Evolutionary conservation across 2,113 vertebrate species (phyloP).

Genomic region (Cyrtonyx montezumae): DNA sequence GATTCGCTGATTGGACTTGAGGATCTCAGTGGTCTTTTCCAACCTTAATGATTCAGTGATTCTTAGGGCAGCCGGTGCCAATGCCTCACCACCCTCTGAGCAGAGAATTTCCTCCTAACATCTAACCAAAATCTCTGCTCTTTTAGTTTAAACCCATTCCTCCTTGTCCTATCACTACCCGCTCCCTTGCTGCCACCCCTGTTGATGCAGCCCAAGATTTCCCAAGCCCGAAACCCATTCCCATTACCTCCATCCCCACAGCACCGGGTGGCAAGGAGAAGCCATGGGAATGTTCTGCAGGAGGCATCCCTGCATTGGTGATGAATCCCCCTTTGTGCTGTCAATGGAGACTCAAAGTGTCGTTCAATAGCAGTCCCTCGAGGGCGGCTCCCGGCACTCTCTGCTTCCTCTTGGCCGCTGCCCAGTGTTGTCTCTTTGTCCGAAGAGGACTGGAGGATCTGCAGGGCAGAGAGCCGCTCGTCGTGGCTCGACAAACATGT

Average conservation of each 20-base stretch:
- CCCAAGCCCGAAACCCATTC: background rate
- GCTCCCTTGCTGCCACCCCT: background rate
- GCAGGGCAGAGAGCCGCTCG: background rate
- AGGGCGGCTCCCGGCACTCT: background rate
- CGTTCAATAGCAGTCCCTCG: slow-evolving; percentile 3
- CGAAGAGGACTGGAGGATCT: background rate
- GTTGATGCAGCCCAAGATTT: background rate
- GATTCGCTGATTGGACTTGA: too few relatives aligned
- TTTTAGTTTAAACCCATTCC: too few relatives aligned
- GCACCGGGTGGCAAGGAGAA: background rate
- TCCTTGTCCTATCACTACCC: too few relatives aligned
- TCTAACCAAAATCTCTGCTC: too few relatives aligned
- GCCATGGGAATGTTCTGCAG: background rate
- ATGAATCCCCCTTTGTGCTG: slow-evolving; percentile 28
- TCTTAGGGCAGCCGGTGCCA: background rate
- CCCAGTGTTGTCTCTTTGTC: slow-evolving; percentile 29
- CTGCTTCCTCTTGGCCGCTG: slow-evolving; percentile 23
- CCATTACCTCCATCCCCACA: rapidly evolving
- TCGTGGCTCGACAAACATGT: too few relatives aligned
- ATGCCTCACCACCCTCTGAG: background rate
- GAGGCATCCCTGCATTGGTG: background rate
- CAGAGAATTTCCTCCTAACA: too few relatives aligned
- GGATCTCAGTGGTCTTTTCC: too few relatives aligned
- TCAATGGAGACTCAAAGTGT: background rate
- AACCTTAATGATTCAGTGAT: too few relatives aligned